Evolutionary conservation across 2,113 vertebrate species (phyloP).

Genomic region (Numida meleagris): DNA sequence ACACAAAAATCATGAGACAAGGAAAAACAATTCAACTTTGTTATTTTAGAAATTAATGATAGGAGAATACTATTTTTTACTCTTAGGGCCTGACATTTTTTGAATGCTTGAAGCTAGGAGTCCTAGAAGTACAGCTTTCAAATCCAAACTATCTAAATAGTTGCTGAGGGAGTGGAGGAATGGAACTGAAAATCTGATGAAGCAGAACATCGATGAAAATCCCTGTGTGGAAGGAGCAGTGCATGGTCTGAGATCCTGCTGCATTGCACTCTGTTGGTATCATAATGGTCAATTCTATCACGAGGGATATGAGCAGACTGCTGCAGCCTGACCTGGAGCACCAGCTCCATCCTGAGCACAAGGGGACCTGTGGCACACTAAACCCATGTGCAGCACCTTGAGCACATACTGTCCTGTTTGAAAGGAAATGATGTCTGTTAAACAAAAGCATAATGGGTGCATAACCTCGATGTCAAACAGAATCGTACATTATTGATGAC

Average conservation of each 20-base stretch:
- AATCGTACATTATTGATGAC: neutral
- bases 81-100: neutral
- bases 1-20: neutral
- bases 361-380: rapidly evolving
- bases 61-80: neutral
- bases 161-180: neutral
- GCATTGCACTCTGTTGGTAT: neutral
- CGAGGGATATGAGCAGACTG: neutral
- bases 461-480: neutral
- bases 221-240: neutral
- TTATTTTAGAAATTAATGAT: neutral
- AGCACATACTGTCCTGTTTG: neutral
- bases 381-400: neutral
- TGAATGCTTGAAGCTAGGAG: neutral
- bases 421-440: neutral
- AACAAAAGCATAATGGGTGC: neutral
- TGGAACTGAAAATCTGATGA: neutral
- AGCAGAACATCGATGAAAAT: neutral
- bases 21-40: neutral
- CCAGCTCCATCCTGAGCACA: neutral
- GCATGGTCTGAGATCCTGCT: neutral
- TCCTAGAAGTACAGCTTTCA: neutral
- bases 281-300: neutral
- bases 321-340: neutral
- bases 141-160: neutral